phyloP scores from a whole-genome alignment of 2,797 vertebrate genomes.

The Mus minutoides region DNA sequence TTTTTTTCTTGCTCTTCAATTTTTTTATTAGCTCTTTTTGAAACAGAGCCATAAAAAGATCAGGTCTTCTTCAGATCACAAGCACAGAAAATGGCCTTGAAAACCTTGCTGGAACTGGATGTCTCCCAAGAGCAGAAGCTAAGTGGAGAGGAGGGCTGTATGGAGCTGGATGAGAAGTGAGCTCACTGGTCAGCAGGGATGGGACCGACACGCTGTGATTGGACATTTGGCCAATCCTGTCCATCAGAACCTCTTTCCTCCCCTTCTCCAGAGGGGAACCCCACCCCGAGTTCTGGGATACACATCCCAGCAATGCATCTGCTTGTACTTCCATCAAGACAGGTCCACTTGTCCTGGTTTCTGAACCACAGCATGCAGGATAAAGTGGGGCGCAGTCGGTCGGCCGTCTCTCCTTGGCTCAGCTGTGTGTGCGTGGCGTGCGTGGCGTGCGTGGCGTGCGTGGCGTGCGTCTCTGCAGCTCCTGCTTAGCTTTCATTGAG shows the following conservation, averaged over 20 bases:
- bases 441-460: neutral
- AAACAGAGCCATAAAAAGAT: neutral
- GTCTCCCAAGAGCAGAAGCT: neutral
- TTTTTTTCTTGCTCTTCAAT: neutral
- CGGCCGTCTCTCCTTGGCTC: neutral
- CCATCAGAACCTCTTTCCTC: neutral
- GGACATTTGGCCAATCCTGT: neutral
- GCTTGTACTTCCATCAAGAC: neutral
- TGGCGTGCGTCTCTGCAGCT: neutral
- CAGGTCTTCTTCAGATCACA: neutral
- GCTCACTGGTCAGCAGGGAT: neutral
- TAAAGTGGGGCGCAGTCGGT: fast-evolving
- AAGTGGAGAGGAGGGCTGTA: neutral
- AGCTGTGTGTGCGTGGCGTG: fast-evolving
- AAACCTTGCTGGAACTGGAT: neutral
- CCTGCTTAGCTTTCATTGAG: neutral
- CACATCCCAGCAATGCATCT: neutral
- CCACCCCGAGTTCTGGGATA: neutral
- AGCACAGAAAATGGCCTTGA: neutral
- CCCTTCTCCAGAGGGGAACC: no score
- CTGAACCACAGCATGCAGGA: neutral
- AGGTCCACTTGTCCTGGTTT: neutral
- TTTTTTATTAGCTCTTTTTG: slow-evolving; percentile 20
- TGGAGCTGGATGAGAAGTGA: neutral
- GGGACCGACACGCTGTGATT: neutral